Conservation (phyloP, 1,140 invertebrate species). For the Drosophila ambigua region DNA sequence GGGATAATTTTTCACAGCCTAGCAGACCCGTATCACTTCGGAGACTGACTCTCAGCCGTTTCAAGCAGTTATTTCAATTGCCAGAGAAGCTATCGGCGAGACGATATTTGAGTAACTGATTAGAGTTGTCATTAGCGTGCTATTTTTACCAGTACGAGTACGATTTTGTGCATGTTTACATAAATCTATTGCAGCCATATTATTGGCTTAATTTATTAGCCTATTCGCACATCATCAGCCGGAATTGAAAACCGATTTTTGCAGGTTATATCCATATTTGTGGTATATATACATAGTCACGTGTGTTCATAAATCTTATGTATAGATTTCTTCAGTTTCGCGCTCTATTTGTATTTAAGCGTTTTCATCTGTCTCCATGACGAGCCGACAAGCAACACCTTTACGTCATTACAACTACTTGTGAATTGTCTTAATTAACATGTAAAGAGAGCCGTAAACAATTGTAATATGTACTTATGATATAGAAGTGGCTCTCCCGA, state of each 20-base stretch:
- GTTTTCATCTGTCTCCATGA: not conserved
- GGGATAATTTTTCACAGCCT: slow-evolving; percentile 10
- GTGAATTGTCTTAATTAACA: slow-evolving; percentile 22
- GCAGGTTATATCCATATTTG: not conserved
- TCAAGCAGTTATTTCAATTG: slow-evolving; percentile 33
- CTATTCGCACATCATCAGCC: slow-evolving; percentile 46
- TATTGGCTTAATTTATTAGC: slow-evolving; percentile 52
- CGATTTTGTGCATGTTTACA: slow-evolving; percentile 30
- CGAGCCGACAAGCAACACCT: not conserved
- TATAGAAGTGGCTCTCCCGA: slow-evolving; percentile 16
- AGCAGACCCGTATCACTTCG: slow-evolving; percentile 37
- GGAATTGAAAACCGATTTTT: not conserved
- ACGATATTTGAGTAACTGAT: slow-evolving; percentile 62
- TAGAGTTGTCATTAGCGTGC: slow-evolving; percentile 64
- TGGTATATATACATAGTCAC: not conserved
- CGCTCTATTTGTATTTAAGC: not conserved
- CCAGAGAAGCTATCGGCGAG: slow-evolving; percentile 35
- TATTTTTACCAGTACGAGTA: slow-evolving; percentile 35
- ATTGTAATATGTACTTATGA: slow-evolving; percentile 1
- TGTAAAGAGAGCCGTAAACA: slow-evolving; percentile 15
- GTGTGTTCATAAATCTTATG: slow-evolving; percentile 7
- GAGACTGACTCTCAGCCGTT: slow-evolving; percentile 29
- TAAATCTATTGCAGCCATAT: slow-evolving; percentile 41
- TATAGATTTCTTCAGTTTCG: slow-evolving; percentile 10
- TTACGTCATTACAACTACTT: slow-evolving; percentile 12